Conservation (phyloP, 2,797 vertebrate genomes). For the Bovichtus variegatus region DNA sequence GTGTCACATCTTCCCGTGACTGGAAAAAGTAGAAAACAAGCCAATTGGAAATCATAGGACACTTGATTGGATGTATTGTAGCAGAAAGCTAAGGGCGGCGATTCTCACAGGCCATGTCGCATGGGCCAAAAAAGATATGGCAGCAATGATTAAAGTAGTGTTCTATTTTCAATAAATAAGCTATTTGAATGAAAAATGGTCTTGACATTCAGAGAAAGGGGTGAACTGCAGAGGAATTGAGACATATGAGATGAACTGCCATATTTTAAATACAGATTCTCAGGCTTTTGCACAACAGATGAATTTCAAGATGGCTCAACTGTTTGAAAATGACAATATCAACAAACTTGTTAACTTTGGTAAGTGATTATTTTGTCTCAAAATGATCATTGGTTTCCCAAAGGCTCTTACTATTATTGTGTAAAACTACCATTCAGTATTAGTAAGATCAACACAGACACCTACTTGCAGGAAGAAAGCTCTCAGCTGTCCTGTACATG, state of each 20-base stretch:
- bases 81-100: slow-evolving; percentile 32
- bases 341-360: slow-evolving; percentile 58
- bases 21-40: slow-evolving; percentile 50
- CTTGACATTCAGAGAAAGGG: slow-evolving; percentile 53
- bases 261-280: slow-evolving; percentile 26
- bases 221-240: slow-evolving; percentile 40
- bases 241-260: slow-evolving; percentile 18
- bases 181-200: slow-evolving; percentile 20
- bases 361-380: slow-evolving; percentile 44
- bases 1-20: slow-evolving; percentile 30
- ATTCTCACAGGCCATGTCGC: slow-evolving; percentile 24
- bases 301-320: slow-evolving; percentile 41
- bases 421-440: slow-evolving; percentile 47
- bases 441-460: slow-evolving; percentile 54
- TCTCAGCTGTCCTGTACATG: slow-evolving; percentile 51
- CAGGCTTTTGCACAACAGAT: slow-evolving; percentile 32
- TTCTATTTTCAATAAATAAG: slow-evolving; percentile 47
- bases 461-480: slow-evolving; percentile 43
- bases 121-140: slow-evolving; percentile 34
- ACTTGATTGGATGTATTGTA: slow-evolving; percentile 53
- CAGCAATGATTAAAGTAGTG: slow-evolving; percentile 31
- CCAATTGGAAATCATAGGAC: slow-evolving; percentile 67
- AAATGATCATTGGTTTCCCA: slow-evolving; percentile 56
- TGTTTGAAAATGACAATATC: slow-evolving; percentile 34
- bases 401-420: slow-evolving; percentile 21